Base-by-base conservation (phyloP, 2,888 invertebrate genomes). In the Lissonota sp. region DNA sequence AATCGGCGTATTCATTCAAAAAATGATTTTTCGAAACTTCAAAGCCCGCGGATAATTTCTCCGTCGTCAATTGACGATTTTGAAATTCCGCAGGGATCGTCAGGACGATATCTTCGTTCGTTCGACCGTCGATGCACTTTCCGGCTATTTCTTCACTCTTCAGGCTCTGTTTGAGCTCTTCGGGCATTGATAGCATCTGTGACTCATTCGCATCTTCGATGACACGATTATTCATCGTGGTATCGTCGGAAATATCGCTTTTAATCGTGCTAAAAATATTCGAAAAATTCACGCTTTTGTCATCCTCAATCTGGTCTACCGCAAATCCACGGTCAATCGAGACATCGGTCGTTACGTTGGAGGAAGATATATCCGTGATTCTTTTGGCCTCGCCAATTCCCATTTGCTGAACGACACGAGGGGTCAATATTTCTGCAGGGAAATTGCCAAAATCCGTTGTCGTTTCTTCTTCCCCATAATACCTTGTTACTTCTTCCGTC, bases 1-100 rank as follows among this genome's bases (percentile, higher is more conserved):
- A 82, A 46, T 82, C 79, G 8, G 82, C 79, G 46, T 79, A 79
- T 46, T 82, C 79, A 6, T 57, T 72, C 46, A 76, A 72, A 6
- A 82, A 67, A 60, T 67, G 51, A 42, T 70, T 16, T 5, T n/a
- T 12, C 8, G 51, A 44, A 0, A 12, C 0, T 12, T 49, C 44
- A 26, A 12, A 26, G 62, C 6, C 62, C 10, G 37, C 66, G 4
- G 7, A 0, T 1, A 10, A 12, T 5, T 37, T 51, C 5, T 39
- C 39, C 12, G 70, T 77, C 51, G 62, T 55, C 16, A 44, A 14
- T 60, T 26, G 49, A 49, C 14, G 37, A 8, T 6, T 58, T 51
- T 49, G 58, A 55, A 46, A 60, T 0, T 6, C 44, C 0, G 60
- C 42, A 60, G 74, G 37, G 7, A 39, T 57, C 2, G 42, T 58